Evolutionary conservation across 2,113 vertebrate species (phyloP).

Genomic region (Australoheros scitulus): DNA sequence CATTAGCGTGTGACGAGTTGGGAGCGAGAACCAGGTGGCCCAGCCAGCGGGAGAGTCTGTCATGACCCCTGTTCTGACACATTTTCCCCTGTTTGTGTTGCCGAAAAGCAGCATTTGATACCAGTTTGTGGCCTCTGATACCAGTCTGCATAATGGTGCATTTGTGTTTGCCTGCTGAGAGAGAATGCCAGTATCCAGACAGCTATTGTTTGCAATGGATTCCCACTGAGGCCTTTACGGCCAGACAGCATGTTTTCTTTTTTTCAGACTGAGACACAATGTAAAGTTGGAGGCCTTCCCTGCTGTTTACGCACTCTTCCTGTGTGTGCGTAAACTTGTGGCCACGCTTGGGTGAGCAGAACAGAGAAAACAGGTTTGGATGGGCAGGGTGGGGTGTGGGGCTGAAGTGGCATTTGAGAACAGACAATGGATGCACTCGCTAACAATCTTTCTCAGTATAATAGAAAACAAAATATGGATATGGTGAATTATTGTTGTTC

Average conservation of each 20-base stretch:
- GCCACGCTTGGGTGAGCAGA: conserved; percentile 6
- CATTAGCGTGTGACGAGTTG: background rate
- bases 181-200: conserved; percentile 39
- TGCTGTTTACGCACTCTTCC: background rate
- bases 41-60: background rate
- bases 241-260: background rate
- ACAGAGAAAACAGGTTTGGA: background rate
- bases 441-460: background rate
- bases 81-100: conserved; percentile 22
- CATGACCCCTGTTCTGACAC: conserved; percentile 31
- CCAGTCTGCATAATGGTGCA: conserved; percentile 35
- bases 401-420: background rate
- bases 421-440: background rate
- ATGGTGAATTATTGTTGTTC: too few relatives aligned
- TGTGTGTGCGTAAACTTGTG: background rate
- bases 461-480: background rate
- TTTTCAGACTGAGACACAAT: background rate
- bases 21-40: background rate
- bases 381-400: background rate
- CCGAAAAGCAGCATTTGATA: conserved; percentile 5
- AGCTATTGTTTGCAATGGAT: conserved; percentile 55
- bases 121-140: conserved; percentile 8
- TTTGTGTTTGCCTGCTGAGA: conserved; percentile 61
- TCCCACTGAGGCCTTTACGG: conserved; percentile 20
- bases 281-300: background rate